phyloP scores from a whole-genome alignment of 2,113 vertebrate genomes.

The Castor canadensis region DNA sequence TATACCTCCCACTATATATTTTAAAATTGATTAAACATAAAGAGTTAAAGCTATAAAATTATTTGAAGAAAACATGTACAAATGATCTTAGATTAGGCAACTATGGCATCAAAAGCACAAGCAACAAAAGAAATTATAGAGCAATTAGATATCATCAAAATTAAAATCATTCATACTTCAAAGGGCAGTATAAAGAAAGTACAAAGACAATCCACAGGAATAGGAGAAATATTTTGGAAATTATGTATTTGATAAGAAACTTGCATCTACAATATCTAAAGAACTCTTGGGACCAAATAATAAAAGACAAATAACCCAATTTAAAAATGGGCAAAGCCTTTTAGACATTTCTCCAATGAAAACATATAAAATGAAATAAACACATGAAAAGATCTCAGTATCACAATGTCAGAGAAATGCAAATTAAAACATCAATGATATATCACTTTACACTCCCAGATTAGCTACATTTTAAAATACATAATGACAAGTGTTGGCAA shows the following conservation, averaged over 20 bases:
- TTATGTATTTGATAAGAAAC: not conserved
- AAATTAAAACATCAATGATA: conserved; percentile 1
- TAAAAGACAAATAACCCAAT: not conserved
- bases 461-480: not conserved
- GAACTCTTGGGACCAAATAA: not conserved
- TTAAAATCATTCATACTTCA: conserved; percentile 32
- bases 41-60: conserved; percentile 10
- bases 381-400: not conserved
- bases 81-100: not conserved
- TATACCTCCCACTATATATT: not conserved
- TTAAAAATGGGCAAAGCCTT: conserved; percentile 10
- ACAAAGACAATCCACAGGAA: not conserved
- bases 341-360: not conserved
- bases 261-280: not conserved
- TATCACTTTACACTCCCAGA: not conserved
- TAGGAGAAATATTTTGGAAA: not conserved
- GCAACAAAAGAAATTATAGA: not conserved
- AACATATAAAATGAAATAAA: conserved; percentile 8
- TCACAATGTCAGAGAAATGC: not conserved
- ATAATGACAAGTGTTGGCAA: not conserved
- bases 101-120: conserved; percentile 7
- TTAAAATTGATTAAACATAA: not conserved
- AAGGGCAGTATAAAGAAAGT: not conserved
- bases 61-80: not conserved
- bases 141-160: not conserved